Evolutionary conservation across 2,113 vertebrate genomes (phyloP), one percentile per base, ranked within the genome.

Genomic region (Lipophrys pholis): DNA sequence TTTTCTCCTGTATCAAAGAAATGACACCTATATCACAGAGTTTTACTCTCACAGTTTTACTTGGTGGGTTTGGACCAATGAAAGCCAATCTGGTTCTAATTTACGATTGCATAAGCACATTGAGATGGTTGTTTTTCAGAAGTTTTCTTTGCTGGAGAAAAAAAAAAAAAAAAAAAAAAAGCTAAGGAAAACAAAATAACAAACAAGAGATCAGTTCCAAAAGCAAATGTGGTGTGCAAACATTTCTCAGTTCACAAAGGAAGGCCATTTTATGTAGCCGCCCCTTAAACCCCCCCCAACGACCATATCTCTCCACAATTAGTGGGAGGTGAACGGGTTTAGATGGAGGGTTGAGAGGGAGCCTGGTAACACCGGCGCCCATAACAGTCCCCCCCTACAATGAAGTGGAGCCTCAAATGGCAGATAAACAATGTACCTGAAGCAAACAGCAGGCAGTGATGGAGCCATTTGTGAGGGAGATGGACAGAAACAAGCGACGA

Each of bases 71-170:
- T 79, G 73, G 57, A 70, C 60, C 63, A 41, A 10, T 41, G 52
- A 59, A 69, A 39, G 43, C 65, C 16, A 83, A 57, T 92, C 84
- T 93, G 91, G 69, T 90, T 82, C 63, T 71, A 70, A 81, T 92
- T 91, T 87, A 55, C 63, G 60, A 52, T 93, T 87, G 63, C 74
- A 82, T 88, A 92, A 93, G 69, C 35, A 3, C 72, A 73, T 51
- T 65, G 58, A 87, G 58, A 75, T 36, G 73, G 58, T 88, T 89
- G 70, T 88, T 87, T 87, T 87, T 77, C 21, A 81, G 78, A 86
- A 40, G 35, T 78, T 75, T 78, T 62, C 67, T 83, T 85, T 63
- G 69, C 70, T 35, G 1, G 36, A 62, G 42, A 46, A 68, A 68
- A 72, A 62, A 30, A 30, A 30, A 30, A 2, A 30, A 30, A 30